Conservation (phyloP, 1,140 invertebrate species). For the Heliconius hermathena region DNA sequence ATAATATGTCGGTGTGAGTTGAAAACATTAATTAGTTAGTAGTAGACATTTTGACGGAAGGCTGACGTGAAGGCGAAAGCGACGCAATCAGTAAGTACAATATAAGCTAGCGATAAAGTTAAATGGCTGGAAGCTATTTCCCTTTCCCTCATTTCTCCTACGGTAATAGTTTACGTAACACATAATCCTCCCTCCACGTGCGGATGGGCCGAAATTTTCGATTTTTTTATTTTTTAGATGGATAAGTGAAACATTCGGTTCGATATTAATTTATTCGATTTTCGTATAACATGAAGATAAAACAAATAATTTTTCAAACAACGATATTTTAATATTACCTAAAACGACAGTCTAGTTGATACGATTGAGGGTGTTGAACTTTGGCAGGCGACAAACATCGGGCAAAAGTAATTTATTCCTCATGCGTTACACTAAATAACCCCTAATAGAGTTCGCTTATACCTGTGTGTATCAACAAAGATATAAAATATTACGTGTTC, state of each 20-base stretch:
- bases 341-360: too few species aligned
- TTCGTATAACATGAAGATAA: too few species aligned
- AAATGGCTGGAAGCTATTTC: constrained; percentile 23
- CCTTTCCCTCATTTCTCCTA: constrained; percentile 8
- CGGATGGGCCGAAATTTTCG: background rate
- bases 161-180: background rate
- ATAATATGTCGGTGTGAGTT: constrained; percentile 4
- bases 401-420: constrained; percentile 32
- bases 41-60: constrained; percentile 25
- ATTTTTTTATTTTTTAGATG: too few species aligned
- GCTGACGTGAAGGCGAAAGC: constrained; percentile 5
- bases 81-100: constrained; percentile 33
- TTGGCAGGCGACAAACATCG: constrained; percentile 34
- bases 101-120: constrained; percentile 27
- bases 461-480: constrained; percentile 22
- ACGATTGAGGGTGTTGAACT: constrained; percentile 37
- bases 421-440: constrained; percentile 29
- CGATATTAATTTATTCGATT: too few species aligned
- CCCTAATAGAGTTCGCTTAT: constrained; percentile 28
- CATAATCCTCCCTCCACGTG: background rate
- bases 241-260: too few species aligned
- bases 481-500: background rate
- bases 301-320: too few species aligned
- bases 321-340: too few species aligned
- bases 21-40: constrained; percentile 43